phyloP scores from a whole-genome alignment of 2,888 invertebrate species.

The Microchrysa polita region DNA sequence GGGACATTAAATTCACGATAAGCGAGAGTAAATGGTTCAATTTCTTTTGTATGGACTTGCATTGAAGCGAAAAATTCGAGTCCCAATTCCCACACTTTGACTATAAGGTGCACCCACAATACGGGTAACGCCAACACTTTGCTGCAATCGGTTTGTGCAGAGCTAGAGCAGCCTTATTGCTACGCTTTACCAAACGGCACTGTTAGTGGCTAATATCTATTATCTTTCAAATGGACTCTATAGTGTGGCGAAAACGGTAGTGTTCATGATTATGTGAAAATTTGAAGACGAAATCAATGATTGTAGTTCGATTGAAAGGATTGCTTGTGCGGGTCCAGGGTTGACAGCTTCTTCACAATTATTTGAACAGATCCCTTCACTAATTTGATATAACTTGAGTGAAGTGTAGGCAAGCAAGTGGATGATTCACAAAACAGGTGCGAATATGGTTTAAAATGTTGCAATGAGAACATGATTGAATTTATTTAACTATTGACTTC shows the following conservation, averaged over 20 bases:
- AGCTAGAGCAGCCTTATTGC: not conserved
- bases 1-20: slow-evolving; percentile 42
- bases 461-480: no score
- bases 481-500: no score
- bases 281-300: slow-evolving; percentile 7
- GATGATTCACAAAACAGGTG: not conserved
- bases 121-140: slow-evolving; percentile 35
- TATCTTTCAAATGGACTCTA: slow-evolving; percentile 20
- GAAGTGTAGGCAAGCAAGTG: not conserved
- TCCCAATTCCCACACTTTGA: slow-evolving; percentile 42
- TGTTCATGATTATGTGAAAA: slow-evolving; percentile 38
- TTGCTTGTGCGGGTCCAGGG: not conserved
- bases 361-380: no score
- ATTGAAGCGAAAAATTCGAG: slow-evolving; percentile 26
- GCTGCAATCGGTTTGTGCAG: slow-evolving; percentile 13
- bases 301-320: not conserved
- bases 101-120: slow-evolving; percentile 26
- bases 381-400: no score
- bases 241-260: slow-evolving; percentile 42
- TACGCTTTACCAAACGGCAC: slow-evolving; percentile 28
- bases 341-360: not conserved
- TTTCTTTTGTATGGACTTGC: slow-evolving; percentile 16
- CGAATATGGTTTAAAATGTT: not conserved
- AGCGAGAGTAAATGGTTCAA: slow-evolving; percentile 43
- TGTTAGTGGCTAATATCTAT: slow-evolving; percentile 24